Evolutionary conservation across 1,140 invertebrate species (phyloP).

Genomic region (Sinonovacula constricta): DNA sequence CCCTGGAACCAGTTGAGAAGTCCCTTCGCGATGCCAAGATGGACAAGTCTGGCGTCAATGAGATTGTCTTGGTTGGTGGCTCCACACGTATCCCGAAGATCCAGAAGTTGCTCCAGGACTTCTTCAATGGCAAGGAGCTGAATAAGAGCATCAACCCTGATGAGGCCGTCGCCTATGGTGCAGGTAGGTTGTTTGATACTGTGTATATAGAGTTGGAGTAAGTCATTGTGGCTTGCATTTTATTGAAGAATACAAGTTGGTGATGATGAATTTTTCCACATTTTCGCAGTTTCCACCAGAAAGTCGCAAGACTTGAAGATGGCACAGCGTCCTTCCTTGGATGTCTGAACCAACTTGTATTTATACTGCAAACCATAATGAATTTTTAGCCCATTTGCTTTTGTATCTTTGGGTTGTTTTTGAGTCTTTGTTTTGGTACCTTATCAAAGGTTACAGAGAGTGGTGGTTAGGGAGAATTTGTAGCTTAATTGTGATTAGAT

Average conservation of each 20-base stretch:
- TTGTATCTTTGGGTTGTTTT: too few species aligned
- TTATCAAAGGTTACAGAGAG: too few species aligned
- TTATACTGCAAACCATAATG: too few species aligned
- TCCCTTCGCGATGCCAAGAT: conserved; percentile 95
- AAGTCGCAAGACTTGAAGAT: neutral
- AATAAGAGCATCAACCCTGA: conserved; percentile 75
- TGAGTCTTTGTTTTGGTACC: too few species aligned
- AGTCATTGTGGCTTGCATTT: too few species aligned
- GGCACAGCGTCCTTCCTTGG: neutral
- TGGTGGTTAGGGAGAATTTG: too few species aligned
- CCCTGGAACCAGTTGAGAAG: conserved; percentile 97
- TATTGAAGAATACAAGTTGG: too few species aligned
- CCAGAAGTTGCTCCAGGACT: conserved; percentile 94
- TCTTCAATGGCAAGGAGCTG: conserved; percentile 79
- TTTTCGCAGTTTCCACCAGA: neutral
- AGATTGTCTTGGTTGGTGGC: conserved; percentile 97
- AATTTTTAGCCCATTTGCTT: too few species aligned
- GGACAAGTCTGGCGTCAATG: conserved; percentile 94
- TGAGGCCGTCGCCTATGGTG: conserved; percentile 82
- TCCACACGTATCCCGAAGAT: conserved; percentile 99
- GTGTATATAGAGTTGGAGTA: neutral
- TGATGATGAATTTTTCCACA: conserved; percentile 58
- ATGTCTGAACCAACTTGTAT: neutral
- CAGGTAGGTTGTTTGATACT: conserved; percentile 56
- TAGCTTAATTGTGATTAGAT: too few species aligned